These are phyloP conservation scores for Trachemys scripta DNA, from an alignment of 2,113 vertebrate genomes.

Conservation along the genomic window DNA sequence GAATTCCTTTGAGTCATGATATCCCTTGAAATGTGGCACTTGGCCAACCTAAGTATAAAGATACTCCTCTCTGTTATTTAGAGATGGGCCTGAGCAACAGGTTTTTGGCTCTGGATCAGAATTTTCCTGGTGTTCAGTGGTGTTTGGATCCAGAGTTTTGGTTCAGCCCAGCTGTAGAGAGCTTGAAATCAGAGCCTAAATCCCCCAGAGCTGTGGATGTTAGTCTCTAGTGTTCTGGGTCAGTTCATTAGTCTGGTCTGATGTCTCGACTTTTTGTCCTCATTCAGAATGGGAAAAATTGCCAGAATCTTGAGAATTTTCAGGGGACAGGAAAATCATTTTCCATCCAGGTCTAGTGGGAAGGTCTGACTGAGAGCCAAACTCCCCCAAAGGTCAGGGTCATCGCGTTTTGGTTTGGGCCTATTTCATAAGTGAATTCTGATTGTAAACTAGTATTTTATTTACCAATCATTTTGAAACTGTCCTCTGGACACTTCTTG, in stretches of 20 bases:
- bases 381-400: background rate
- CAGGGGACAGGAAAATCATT: background rate
- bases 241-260: background rate
- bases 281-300: too few species aligned
- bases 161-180: background rate
- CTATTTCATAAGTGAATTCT: background rate
- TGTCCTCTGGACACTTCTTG: background rate
- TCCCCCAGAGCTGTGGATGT: background rate
- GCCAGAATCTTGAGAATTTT: background rate
- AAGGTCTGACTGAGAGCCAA: background rate
- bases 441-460: background rate
- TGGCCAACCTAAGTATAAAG: background rate
- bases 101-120: background rate
- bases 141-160: background rate
- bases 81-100: background rate
- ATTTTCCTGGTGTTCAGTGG: background rate
- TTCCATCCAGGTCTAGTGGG: background rate
- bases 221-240: background rate
- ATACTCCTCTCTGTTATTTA: background rate
- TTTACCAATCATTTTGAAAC: background rate
- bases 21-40: rapidly evolving
- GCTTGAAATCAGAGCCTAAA: background rate
- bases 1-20: background rate
- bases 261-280: background rate
- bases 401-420: background rate